phyloP scores from a whole-genome alignment of 2,113 vertebrate species.

The Pampusana beccarii region DNA sequence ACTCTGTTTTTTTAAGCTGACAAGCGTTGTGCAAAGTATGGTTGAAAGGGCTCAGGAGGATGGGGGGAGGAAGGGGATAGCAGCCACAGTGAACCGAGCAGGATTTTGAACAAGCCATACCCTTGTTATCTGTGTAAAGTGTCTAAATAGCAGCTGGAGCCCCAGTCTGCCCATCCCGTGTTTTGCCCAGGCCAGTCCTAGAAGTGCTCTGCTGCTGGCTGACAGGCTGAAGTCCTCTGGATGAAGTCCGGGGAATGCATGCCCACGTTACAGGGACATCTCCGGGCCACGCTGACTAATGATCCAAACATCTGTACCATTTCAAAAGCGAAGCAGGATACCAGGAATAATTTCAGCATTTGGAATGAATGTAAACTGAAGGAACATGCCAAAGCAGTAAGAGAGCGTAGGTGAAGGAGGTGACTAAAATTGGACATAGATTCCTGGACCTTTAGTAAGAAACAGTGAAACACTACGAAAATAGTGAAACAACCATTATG shows the following conservation, averaged over 20 bases:
- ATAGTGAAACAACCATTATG: not conserved
- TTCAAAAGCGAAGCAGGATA: not conserved
- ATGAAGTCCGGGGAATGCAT: not conserved
- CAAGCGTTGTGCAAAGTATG: not conserved
- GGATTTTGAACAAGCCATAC: not conserved
- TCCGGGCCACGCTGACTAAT: not conserved
- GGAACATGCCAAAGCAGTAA: rapidly evolving
- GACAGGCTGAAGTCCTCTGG: rapidly evolving
- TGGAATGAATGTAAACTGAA: not conserved
- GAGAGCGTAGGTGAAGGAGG: not conserved
- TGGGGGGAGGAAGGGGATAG: not conserved
- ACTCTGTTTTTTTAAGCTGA: not conserved
- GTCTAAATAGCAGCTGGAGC: not conserved
- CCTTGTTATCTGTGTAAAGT: not conserved
- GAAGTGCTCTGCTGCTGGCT: not conserved
- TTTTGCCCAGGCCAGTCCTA: not conserved
- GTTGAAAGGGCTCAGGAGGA: not conserved
- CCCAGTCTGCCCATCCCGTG: not conserved
- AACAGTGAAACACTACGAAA: not conserved
- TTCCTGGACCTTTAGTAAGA: not conserved
- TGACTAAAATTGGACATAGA: not conserved
- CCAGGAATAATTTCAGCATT: not conserved
- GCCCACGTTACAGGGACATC: rapidly evolving
- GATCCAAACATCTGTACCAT: not conserved
- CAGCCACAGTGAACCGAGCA: not conserved